Evolutionary conservation across 2,797 vertebrate species (phyloP).

Genomic region (Bothrops alternatus): DNA sequence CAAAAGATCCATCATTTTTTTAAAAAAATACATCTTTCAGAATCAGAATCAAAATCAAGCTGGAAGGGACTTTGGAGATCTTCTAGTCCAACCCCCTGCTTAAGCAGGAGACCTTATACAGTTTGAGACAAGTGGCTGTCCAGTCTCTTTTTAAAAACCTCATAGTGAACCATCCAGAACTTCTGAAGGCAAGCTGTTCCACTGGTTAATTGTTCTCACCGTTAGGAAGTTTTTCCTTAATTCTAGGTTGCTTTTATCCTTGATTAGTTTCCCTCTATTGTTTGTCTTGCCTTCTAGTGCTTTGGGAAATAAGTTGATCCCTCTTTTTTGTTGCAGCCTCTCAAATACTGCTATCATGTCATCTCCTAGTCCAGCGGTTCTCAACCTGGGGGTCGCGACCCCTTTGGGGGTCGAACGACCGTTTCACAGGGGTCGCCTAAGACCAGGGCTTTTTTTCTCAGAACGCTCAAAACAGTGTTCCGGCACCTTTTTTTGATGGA

Average conservation of each 20-base stretch:
- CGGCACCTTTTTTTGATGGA: no score
- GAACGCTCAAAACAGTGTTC: no score
- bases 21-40: neutral
- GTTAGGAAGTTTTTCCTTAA: neutral
- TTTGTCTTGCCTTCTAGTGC: neutral
- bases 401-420: no score
- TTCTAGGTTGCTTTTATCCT: neutral
- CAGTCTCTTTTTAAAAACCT: neutral
- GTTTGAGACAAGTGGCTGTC: neutral
- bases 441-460: no score
- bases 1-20: neutral
- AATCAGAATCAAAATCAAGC: neutral
- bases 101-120: neutral
- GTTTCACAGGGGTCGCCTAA: no score
- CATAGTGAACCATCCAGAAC: no score
- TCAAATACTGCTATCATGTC: neutral
- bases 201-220: neutral
- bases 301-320: neutral
- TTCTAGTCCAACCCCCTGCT: neutral
- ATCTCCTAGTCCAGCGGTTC: neutral
- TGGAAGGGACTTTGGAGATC: neutral
- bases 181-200: no score
- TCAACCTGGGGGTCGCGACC: no score
- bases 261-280: neutral
- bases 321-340: neutral